Conservation (phyloP, 2,797 vertebrate species). For the Adelosebastes latens region DNA sequence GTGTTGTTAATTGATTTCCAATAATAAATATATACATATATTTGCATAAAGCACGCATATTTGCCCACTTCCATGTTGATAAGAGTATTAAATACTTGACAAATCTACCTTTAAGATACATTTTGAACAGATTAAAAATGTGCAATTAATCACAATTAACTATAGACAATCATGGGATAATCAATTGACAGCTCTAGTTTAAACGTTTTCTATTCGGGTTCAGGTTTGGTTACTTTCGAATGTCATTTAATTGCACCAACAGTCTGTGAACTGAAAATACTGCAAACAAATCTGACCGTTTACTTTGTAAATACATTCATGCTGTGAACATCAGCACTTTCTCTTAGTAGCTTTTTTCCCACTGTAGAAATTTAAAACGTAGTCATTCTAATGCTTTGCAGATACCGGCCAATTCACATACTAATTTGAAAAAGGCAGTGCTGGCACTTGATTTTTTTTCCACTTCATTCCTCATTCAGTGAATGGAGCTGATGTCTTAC, state of each 20-base stretch:
- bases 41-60: no score
- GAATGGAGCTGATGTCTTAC: slow-evolving; percentile 78
- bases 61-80: no score
- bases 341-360: background rate
- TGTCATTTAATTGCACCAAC: background rate
- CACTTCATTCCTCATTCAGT: background rate
- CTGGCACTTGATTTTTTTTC: background rate
- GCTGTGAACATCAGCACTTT: background rate
- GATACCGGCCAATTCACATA: background rate
- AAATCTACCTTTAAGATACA: no score
- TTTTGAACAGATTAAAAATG: no score
- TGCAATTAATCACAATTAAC: no score
- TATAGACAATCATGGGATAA: no score
- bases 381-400: background rate
- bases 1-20: no score
- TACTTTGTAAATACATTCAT: background rate
- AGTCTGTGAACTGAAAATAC: background rate
- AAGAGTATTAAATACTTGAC: no score
- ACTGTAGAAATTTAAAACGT: background rate
- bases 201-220: no score
- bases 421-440: background rate
- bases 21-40: no score
- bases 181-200: no score
- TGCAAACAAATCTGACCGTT: background rate
- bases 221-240: background rate